Conservation (phyloP, 2,888 invertebrate species). For the Furcula furcula region DNA sequence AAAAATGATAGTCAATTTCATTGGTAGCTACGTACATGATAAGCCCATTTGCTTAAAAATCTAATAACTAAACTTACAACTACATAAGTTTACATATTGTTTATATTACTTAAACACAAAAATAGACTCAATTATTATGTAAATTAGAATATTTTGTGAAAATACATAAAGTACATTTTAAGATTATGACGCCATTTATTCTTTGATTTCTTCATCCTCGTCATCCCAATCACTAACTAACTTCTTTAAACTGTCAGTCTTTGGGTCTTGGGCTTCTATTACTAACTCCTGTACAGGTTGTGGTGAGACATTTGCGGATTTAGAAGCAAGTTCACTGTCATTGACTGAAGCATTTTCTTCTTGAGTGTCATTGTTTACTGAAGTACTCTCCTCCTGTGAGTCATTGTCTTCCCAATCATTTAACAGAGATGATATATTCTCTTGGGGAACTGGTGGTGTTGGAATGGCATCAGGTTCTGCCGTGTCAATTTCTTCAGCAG, state of each 20-base stretch:
- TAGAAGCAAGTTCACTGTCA: constrained; percentile 9
- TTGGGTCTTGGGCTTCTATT: constrained; percentile 24
- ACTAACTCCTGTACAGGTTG: constrained; percentile 6
- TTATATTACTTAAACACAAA: no score
- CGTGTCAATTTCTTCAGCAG: neutral
- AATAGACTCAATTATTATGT: no score
- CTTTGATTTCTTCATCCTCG: constrained; percentile 58
- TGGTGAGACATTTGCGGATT: constrained; percentile 5
- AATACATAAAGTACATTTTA: constrained; percentile 1
- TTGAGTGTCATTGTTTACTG: constrained; percentile 57
- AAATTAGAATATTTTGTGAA: constrained; percentile 3
- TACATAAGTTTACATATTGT: no score
- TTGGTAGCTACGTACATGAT: no score
- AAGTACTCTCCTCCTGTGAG: constrained; percentile 2
- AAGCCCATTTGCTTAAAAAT: no score
- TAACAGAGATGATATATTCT: constrained; percentile 66
- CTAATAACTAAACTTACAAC: no score
- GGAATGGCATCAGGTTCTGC: no score
- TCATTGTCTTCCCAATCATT: constrained; percentile 79
- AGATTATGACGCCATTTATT: constrained; percentile 8
- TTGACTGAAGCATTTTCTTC: constrained; percentile 33
- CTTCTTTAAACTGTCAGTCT: constrained; percentile 63
- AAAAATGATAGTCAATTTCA: no score
- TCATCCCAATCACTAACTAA: constrained; percentile 80
- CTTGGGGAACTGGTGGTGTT: constrained; percentile 27